Percentiles rank a stretch among this genome's conserved stretches.
Conservation (phyloP, 1,140 invertebrate genomes). For the Tetramorium alpestre region DNA sequence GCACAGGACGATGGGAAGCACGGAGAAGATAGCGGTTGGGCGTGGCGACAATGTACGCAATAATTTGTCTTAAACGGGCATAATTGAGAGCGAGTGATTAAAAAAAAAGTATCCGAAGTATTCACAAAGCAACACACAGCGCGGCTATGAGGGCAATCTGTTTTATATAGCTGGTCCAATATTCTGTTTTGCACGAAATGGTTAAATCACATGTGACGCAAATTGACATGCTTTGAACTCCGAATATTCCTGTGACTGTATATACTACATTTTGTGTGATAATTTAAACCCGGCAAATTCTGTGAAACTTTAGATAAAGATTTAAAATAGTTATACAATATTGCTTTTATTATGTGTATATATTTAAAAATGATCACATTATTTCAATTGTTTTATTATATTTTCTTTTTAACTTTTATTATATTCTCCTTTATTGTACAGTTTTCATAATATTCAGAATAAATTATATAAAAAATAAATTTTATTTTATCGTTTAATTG, state of each 20-base stretch:
- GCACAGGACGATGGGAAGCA: background rate
- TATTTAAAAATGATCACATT: background rate
- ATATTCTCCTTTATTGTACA: background rate
- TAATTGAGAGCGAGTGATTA: slow-evolving; percentile 19
- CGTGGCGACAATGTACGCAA: slow-evolving; percentile 9
- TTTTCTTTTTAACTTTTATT: background rate
- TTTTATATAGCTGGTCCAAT: slow-evolving; percentile 59
- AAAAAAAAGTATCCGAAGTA: background rate
- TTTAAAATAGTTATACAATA: background rate
- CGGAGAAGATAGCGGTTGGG: slow-evolving; percentile 14
- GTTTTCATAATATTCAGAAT: background rate
- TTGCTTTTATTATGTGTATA: background rate
- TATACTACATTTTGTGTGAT: slow-evolving; percentile 42
- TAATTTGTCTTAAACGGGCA: slow-evolving; percentile 52
- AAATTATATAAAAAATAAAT: background rate
- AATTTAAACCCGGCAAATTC: slow-evolving; percentile 46
- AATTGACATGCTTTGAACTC: slow-evolving; percentile 64
- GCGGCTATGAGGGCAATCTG: slow-evolving; percentile 41
- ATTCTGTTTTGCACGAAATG: slow-evolving; percentile 67
- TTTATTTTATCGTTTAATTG: background rate
- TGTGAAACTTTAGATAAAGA: slow-evolving; percentile 5
- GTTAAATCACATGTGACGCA: slow-evolving; percentile 69
- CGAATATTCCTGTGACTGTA: slow-evolving; percentile 19
- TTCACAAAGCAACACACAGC: slow-evolving; percentile 8
- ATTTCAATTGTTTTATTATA: background rate